Evolutionary conservation across 1,140 invertebrate species (phyloP), one percentile per base, ranked within the genome.

Genomic region (Thaumetopoea pityocampa): DNA sequence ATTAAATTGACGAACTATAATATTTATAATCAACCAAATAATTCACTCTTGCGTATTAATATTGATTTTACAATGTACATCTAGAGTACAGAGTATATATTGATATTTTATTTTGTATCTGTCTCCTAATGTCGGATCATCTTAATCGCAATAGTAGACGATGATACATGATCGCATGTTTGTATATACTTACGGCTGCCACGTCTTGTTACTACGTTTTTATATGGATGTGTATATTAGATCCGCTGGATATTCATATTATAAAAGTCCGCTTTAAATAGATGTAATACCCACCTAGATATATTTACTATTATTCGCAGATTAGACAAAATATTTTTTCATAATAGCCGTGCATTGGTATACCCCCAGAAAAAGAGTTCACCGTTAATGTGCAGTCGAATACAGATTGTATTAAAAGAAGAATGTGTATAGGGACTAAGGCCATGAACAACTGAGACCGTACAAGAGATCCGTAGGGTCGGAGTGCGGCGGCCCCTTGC

Each of bases 261-360:
- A 54, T 43, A 49, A 40, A 54, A 59, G 58, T 66, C 64, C 52
- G 74, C 74, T 79, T 79, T 58, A 67, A 60, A 63, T 68, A 66
- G 49, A 50, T 55, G 58, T 56, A 29, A 66, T 71, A 57, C 58
- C 70, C 68, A 73, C 67, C 42, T 74, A 74, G 69, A 51, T 23
- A 51, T 51, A 61, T 65, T 54, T 62, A 54, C 49, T 51, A 67
- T 60, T 55, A 70, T 73, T 77, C 67, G 67, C 72, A 73, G 64
- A 74, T 71, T 77, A 78, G 67, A 51, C 62, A 38, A 67, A 57
- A 71, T 74, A 71, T 76, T 76, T 78, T 76, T 73, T 67, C 66
- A 77, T 60, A 43, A 51, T 74, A 74, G 67, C n/a, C 62, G 65
- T 51, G 68, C 50, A 65, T 66, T 62, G 30, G 50, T 56, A 43